Evolutionary conservation across 1,140 invertebrate genomes (phyloP).

Genomic region (Spodoptera frugiperda): DNA sequence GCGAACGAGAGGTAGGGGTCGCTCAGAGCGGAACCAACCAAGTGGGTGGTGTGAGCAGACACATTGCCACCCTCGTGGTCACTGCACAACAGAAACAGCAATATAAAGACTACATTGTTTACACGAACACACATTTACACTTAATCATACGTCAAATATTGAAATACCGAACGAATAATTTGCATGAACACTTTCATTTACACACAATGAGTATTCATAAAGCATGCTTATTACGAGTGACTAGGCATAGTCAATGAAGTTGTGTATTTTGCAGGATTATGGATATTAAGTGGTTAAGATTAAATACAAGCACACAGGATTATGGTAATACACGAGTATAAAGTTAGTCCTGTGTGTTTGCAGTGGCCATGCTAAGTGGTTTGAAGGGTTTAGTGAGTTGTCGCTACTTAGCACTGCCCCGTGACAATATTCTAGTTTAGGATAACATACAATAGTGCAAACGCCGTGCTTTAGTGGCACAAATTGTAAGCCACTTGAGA

Average conservation of each 20-base stretch:
- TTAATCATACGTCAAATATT: too few species aligned
- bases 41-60: conserved; percentile 96
- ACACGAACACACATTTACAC: not conserved
- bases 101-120: conserved; percentile 2
- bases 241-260: not conserved
- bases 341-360: not conserved
- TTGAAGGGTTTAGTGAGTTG: not conserved
- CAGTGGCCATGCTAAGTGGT: conserved; percentile 4
- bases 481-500: conserved; percentile 10
- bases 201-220: not conserved
- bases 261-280: not conserved
- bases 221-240: not conserved
- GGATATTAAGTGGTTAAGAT: not conserved
- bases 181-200: not conserved
- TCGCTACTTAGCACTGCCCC: not conserved
- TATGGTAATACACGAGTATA: not conserved
- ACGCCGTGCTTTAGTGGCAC: conserved; percentile 18
- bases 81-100: conserved; percentile 82
- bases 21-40: conserved; percentile 97
- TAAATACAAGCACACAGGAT: too few species aligned
- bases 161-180: conserved; percentile 8
- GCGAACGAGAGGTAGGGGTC: conserved; percentile 98
- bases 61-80: conserved; percentile 99
- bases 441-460: conserved; percentile 18
- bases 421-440: not conserved